These are phyloP conservation scores for Rhynchonycteris naso DNA, from an alignment of 2,797 vertebrate genomes.

Conservation along the genomic window DNA sequence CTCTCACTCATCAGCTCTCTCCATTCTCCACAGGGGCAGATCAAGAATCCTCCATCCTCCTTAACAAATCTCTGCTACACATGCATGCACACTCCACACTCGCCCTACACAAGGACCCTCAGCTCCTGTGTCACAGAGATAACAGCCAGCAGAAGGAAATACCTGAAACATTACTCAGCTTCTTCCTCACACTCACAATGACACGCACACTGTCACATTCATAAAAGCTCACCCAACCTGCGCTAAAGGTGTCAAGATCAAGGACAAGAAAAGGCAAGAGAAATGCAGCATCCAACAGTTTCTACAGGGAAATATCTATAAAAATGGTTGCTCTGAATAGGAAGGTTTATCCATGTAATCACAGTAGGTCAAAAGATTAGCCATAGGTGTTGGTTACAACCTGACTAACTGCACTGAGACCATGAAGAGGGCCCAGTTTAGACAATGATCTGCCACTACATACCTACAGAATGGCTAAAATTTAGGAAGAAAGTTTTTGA, in stretches of 20 bases:
- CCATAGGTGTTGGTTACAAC: background rate
- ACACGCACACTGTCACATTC: background rate
- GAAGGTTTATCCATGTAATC: background rate
- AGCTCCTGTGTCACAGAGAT: background rate
- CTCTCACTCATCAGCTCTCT: background rate
- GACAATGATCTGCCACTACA: background rate
- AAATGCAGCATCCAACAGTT: background rate
- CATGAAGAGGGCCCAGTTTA: background rate
- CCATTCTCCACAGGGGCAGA: background rate
- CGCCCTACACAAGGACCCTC: background rate
- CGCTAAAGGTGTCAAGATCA: background rate
- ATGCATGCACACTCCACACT: fast-evolving
- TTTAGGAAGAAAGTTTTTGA: background rate
- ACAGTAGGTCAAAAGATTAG: background rate
- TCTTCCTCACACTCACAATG: background rate
- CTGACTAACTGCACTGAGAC: background rate
- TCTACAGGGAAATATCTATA: background rate
- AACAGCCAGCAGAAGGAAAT: background rate
- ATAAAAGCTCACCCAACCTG: background rate
- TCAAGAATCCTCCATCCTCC: background rate
- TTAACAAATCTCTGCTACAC: background rate
- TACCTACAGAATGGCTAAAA: background rate
- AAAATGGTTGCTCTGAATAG: background rate
- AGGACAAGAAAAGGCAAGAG: background rate
- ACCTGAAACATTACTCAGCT: background rate